Base-by-base conservation (phyloP, 1,140 invertebrate species). In the Caenorhabditis inopinata region DNA sequence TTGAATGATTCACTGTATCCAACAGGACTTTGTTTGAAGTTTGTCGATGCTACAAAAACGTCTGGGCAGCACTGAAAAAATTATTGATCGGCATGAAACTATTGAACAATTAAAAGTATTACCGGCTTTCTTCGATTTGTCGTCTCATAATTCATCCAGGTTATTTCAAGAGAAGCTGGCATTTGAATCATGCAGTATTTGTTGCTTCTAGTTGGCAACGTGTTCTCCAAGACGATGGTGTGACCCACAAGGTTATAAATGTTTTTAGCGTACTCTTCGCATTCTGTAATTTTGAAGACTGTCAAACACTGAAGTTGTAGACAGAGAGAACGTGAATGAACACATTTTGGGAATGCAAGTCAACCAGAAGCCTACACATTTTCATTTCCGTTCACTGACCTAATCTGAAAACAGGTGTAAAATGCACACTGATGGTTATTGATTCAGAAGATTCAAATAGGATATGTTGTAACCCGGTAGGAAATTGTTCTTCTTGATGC, bases 131-230 rank as follows among this genome's bases (percentile, higher is more conserved):
- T 29, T n/a, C 32, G 11, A n/a, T 14, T 68, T 18, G 4, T 42
- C 21, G 58, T 16, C 9, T 38, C 32, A 21, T 16, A 68, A 32
- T 21, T 68, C 0, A 68, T 12, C 58, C 58, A 68, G 3, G 32
- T 68, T 9, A 68, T 68, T 38, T 68, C n/a, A 0, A 68, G n/a
- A 1, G 58, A 68, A 3, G 58, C 23, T 21, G 58, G 58, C 1
- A 68, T 23, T 68, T 68, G 58, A 38, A 68, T 12, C 58, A 68
- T 68, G 38, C 58, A 68, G 58, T 68, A 68, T 21, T 68, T 68
- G n/a, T 18, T 68, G n/a, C n/a, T 3, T 12, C 16, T 2, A 21
- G 3, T 21, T 42, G n/a, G n/a, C n/a, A n/a, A n/a, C n/a, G n/a
- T 42, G n/a, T 68, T 68, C n/a, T 68, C 58, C 6, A 68, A 7